Evolutionary conservation across 1,140 invertebrate genomes (phyloP).

Genomic region (Drosophila virilis): DNA sequence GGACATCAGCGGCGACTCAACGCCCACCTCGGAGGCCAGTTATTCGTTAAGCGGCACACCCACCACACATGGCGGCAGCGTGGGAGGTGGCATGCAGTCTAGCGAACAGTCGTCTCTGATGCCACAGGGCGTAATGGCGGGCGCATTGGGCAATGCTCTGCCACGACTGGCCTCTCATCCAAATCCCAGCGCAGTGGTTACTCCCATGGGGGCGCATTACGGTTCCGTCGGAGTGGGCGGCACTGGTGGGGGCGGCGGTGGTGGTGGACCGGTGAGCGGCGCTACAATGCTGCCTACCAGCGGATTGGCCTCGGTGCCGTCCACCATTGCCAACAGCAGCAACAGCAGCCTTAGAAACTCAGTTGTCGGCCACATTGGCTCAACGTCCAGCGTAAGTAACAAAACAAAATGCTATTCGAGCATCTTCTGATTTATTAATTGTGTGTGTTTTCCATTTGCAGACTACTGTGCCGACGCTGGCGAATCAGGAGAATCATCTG

Average conservation of each 20-base stretch:
- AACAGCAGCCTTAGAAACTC: slow-evolving; percentile 72
- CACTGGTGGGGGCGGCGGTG: slow-evolving; percentile 50
- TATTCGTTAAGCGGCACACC: slow-evolving; percentile 83
- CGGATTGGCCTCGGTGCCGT: slow-evolving; percentile 67
- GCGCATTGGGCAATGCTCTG: slow-evolving; percentile 86
- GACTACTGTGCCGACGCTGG: slow-evolving; percentile 73
- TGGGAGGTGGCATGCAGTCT: slow-evolving; percentile 33
- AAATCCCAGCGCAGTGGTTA: slow-evolving; percentile 59
- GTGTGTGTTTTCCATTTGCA: slow-evolving; percentile 6
- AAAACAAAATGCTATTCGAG: not conserved
- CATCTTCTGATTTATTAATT: not conserved
- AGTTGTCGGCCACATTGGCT: slow-evolving; percentile 75
- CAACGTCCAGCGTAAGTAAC: slow-evolving; percentile 68
- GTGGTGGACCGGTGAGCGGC: slow-evolving; percentile 69
- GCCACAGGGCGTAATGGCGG: slow-evolving; percentile 28
- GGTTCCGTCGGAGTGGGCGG: slow-evolving; percentile 35
- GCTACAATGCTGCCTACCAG: slow-evolving; percentile 82
- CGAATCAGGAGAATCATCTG: slow-evolving; percentile 80
- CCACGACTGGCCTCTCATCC: slow-evolving; percentile 88
- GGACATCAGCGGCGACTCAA: slow-evolving; percentile 94
- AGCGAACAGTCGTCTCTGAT: slow-evolving; percentile 44
- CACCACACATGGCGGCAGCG: slow-evolving; percentile 65
- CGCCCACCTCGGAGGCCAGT: slow-evolving; percentile 90
- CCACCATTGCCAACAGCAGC: slow-evolving; percentile 54
- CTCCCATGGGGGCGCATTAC: slow-evolving; percentile 47